A percentile compares a stretch with the other conserved stretches of the same genome.
These are phyloP conservation scores for Sebastes reedi DNA, from an alignment of 2,797 vertebrate genomes.

Conservation along the genomic window DNA sequence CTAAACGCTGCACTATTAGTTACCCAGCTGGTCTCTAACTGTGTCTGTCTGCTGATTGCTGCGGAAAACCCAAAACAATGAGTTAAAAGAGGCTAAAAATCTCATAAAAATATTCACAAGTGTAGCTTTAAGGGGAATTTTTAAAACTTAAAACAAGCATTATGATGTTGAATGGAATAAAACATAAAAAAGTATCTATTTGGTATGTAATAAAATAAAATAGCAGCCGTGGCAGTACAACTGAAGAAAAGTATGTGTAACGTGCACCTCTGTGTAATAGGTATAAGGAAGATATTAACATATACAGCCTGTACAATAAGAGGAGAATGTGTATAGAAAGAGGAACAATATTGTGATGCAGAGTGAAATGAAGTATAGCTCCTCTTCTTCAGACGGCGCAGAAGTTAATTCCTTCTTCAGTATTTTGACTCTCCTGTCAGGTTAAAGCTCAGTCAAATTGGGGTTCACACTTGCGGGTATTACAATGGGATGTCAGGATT, in stretches of 20 bases:
- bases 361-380: not conserved
- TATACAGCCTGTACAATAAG: not conserved
- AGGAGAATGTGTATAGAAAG: not conserved
- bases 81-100: too few species aligned
- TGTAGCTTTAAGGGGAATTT: not conserved
- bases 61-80: not conserved
- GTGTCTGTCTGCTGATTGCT: not conserved
- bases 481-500: conserved; percentile 21
- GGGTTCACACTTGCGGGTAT: not conserved
- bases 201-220: not conserved
- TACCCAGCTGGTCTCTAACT: not conserved
- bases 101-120: not conserved
- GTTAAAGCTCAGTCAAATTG: not conserved
- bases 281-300: not conserved
- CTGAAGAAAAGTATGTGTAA: not conserved
- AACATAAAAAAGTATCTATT: not conserved
- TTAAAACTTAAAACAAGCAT: not conserved
- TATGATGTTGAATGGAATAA: not conserved
- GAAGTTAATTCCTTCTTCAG: not conserved
- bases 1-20: not conserved
- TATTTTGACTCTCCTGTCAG: conserved; percentile 9
- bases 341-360: not conserved
- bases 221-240: not conserved
- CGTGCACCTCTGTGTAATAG: not conserved
- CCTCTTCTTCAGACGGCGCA: conserved; percentile 4